Base-by-base conservation (phyloP, 2,797 vertebrate species). In the Graptemys geographica region DNA sequence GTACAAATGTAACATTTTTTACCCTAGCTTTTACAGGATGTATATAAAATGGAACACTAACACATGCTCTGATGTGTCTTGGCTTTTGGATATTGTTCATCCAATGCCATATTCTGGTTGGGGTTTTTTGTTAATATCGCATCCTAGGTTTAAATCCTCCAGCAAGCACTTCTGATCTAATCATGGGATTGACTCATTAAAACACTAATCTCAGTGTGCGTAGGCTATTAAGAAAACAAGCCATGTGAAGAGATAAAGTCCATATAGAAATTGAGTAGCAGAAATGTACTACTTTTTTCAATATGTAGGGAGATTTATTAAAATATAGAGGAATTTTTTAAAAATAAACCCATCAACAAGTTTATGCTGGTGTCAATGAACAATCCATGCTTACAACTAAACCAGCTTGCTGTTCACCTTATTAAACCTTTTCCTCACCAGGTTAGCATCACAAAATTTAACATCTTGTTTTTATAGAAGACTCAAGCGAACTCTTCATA, bases 401-500 rank as follows among this genome's bases (percentile, higher is more conserved):
- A 47, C 44, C 13, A 76, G 44, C 41, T 25, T n/a, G 81, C 19
- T 86, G 82, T 93, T 94, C 91, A 56, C 94, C 95, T 95, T 88
- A 91, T 41, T 79, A 92, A 96, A 95, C 10, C 78, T 91, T 92
- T 87, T 49, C n/a, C 51, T 89, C 93, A 93, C 87, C 59, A 95
- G 91, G 91, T 91, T 95, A 96, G 81, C 28, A 88, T 81, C 81
- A 81, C 76, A 94, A 41, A 95, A 95, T 83, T 88, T 47, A 94
- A 89, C 81, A 94, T 94, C 88, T 94, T 94, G 84, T 92, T 98
- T 96, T 97, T 84, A 84, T 37, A 88, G 31, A 94, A 59, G 72
- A 92, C 82, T 92, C 56, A 87, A 83, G 81, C 91, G 95, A 96
- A 92, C 83, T 89, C 93, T 86, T 96, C 88, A 87, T 96, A 96